These are phyloP conservation scores for Pseudachorutes palmiensis DNA, from an alignment of 1,140 invertebrate species.

Conservation along the genomic window DNA sequence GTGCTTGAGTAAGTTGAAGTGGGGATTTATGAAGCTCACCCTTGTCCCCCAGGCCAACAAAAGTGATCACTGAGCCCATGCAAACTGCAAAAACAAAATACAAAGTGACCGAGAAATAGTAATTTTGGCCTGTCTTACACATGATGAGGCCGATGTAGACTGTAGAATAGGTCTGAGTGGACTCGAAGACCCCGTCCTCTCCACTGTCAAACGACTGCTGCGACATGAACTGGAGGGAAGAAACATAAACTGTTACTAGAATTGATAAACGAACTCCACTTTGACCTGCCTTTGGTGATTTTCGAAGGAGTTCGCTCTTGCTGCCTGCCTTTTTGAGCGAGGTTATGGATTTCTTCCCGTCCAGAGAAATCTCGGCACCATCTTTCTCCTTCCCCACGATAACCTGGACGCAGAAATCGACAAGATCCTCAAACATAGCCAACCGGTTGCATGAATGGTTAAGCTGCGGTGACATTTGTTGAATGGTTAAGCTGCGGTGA, in stretches of 20 bases:
- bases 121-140: conserved; percentile 16
- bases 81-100: conserved; percentile 23
- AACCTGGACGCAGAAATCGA: too few relatives aligned
- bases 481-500: too few relatives aligned
- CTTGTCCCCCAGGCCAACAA: conserved; percentile 36
- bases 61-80: conserved; percentile 31
- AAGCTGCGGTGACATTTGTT: too few relatives aligned
- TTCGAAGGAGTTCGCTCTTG: conserved; percentile 7
- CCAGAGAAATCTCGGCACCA: background rate
- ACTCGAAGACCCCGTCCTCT: conserved; percentile 20
- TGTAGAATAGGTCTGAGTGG: conserved; percentile 23
- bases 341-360: background rate
- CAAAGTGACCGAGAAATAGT: background rate
- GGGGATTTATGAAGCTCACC: too few relatives aligned
- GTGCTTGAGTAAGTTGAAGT: too few relatives aligned
- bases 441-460: too few relatives aligned
- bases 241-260: background rate
- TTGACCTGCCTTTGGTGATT: conserved; percentile 11
- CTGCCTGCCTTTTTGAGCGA: background rate
- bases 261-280: background rate
- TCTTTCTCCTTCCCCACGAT: background rate
- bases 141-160: conserved; percentile 35
- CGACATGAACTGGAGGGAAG: background rate
- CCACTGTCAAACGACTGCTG: conserved; percentile 13
- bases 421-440: too few relatives aligned